phyloP scores from a whole-genome alignment of 2,113 vertebrate species.

The Laterallus jamaicensis region DNA sequence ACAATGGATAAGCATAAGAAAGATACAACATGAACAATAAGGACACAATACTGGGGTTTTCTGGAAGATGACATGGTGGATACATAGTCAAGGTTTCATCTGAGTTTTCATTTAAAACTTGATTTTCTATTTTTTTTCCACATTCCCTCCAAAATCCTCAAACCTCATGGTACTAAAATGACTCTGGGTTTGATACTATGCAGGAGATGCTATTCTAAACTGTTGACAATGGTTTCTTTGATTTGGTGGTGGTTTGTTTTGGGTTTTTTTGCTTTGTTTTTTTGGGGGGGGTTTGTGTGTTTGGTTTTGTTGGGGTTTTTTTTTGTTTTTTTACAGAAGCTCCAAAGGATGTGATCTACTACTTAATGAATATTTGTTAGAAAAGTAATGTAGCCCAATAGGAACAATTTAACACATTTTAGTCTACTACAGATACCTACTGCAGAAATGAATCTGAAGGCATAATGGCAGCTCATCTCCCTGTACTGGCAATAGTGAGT shows the following conservation, averaged over 20 bases:
- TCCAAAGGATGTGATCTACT: background rate
- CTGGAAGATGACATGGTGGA: background rate
- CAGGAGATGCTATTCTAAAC: background rate
- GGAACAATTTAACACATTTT: background rate
- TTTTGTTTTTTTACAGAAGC: background rate
- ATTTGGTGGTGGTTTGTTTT: no score
- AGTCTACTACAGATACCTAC: background rate
- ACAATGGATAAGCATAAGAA: background rate
- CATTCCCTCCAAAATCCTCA: background rate
- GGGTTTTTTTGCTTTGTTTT: background rate
- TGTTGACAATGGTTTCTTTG: fast-evolving
- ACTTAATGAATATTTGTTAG: background rate
- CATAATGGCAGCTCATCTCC: background rate
- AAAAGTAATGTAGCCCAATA: background rate
- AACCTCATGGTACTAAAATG: background rate
- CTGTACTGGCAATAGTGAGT: background rate
- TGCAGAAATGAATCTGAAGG: background rate
- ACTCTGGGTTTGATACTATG: background rate
- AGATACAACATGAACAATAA: background rate
- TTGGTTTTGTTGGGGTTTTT: no score
- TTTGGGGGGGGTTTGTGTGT: no score
- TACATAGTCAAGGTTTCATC: background rate
- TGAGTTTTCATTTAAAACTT: background rate
- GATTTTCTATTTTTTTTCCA: background rate
- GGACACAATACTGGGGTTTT: background rate